Base-by-base conservation (phyloP, 2,113 vertebrate genomes). In the Gorsachius goisagi region DNA sequence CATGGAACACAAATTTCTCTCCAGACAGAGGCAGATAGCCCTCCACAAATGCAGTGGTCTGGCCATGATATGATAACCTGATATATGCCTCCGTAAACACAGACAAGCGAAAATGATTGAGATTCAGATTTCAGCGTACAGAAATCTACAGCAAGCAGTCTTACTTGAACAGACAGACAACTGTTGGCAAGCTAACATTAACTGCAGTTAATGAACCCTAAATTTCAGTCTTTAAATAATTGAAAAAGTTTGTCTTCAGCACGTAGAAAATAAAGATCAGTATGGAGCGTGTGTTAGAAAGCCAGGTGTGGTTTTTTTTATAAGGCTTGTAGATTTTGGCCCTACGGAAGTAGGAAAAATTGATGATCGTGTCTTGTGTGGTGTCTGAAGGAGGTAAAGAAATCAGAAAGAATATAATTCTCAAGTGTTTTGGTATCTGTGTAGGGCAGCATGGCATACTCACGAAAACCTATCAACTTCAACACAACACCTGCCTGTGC, bases 391-490 rank as follows among this genome's bases (percentile, higher is more conserved):
- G 49, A 30, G 14, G 14, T 47, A 47, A 75, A 71, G 41, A 91
- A 80, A n/a, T 55, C 2, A 1, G 72, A 32, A 76, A 27, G 20
- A 67, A 22, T 73, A 12, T 44, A 55, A 44, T 84, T 82, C 41
- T 71, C 17, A 56, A 28, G 18, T 81, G 50, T 30, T 93, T 76
- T 60, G 17, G 14, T 66, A 23, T 41, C 52, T 27, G 0, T 73
- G 22, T 64, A 41, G 37, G 28, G 32, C 3, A 8, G 9, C 0
- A 0, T 67, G 32, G 10, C 9, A 28, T 85, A 41, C 14, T 82
- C 5, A 3, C 7, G 18, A 60, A 93, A 85, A 60, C 15, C 11
- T 69, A 69, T 11, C 22, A 44, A 3, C 37, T 75, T 89, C 33
- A 45, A 13, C 8, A 35, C 37, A 68, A 67, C 86, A 52, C 32